Evolutionary conservation across 2,888 invertebrate genomes (phyloP).

Genomic region (Rosalia funebris): DNA sequence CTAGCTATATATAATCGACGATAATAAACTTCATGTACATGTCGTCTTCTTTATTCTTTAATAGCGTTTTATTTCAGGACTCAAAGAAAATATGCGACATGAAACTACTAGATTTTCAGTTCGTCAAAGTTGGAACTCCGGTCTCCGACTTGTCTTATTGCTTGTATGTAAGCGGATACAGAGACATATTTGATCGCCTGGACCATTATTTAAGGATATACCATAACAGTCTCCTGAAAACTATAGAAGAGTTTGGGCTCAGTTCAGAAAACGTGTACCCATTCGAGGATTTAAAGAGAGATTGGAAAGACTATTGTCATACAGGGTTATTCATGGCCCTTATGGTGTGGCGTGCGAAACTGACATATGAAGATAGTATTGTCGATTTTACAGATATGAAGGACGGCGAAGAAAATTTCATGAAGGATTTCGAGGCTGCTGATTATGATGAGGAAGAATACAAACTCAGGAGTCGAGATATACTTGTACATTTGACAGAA

Average conservation of each 20-base stretch:
- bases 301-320: conserved; percentile 1
- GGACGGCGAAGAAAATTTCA: background rate
- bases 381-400: background rate
- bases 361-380: background rate
- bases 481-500: background rate
- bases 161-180: conserved; percentile 6
- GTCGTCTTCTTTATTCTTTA: too few relatives aligned
- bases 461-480: background rate
- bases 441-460: background rate
- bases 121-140: background rate
- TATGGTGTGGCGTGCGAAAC: background rate
- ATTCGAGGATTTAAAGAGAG: conserved; percentile 29
- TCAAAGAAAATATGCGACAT: conserved; percentile 1
- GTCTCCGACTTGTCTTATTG: conserved; percentile 13
- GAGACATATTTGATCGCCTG: conserved; percentile 38
- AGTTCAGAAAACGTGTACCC: conserved; percentile 52
- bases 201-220: conserved; percentile 53
- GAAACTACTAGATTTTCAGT: conserved; percentile 11
- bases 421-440: background rate
- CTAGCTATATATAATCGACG: too few relatives aligned
- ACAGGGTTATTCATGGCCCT: background rate
- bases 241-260: conserved; percentile 45
- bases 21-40: too few relatives aligned
- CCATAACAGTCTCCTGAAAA: conserved; percentile 49
- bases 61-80: too few relatives aligned